Evolutionary conservation across 1,140 invertebrate species (phyloP).

Genomic region (Branchinecta lynchi): DNA sequence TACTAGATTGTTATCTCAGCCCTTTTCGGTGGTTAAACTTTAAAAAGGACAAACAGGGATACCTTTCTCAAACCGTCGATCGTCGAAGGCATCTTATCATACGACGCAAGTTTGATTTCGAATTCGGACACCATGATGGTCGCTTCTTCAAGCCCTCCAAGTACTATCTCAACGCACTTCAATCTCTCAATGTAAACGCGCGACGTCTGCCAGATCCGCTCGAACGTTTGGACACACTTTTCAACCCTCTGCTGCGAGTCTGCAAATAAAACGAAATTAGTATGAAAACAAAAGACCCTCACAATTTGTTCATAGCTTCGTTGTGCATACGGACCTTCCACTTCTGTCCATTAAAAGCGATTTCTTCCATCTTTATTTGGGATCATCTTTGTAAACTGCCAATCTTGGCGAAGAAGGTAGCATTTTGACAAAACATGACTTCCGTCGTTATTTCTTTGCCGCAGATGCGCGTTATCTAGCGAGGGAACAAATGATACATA

Average conservation of each 20-base stretch:
- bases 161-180: conserved; percentile 76
- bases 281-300: not conserved
- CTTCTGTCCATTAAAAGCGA: no score
- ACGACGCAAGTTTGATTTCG: conserved; percentile 71
- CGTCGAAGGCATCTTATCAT: conserved; percentile 64
- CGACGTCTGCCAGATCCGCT: conserved; percentile 55
- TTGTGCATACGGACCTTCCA: no score
- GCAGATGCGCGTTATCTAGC: no score
- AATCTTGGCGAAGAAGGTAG: no score
- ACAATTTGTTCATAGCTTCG: no score
- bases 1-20: no score
- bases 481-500: no score
- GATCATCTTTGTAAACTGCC: no score
- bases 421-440: no score
- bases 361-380: no score
- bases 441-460: no score
- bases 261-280: not conserved
- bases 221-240: not conserved
- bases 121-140: conserved; percentile 73
- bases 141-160: conserved; percentile 76
- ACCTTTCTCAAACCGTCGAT: conserved; percentile 53
- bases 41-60: conserved; percentile 25
- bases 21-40: no score
- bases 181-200: conserved; percentile 72
- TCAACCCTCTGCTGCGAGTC: not conserved